These are phyloP conservation scores for Etheostoma perlongum DNA, from an alignment of 2,797 vertebrate species.

Conservation along the genomic window DNA sequence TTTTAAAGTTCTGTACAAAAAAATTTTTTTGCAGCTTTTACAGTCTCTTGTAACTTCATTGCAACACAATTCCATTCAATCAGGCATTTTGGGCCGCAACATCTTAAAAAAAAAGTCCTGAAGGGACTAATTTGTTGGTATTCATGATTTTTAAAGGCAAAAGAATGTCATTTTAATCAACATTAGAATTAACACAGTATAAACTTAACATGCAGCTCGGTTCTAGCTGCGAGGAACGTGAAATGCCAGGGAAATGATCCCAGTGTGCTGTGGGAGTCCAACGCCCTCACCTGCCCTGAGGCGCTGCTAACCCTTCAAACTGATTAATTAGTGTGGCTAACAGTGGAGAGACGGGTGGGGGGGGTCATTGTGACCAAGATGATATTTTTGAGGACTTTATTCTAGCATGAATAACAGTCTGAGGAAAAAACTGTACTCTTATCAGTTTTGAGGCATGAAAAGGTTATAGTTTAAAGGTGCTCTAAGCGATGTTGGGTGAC, in stretches of 20 bases:
- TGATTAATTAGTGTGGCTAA: constrained; percentile 13
- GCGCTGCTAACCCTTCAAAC: constrained; percentile 8
- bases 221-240: not conserved
- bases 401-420: not conserved
- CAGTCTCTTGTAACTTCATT: too few relatives aligned
- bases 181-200: too few relatives aligned
- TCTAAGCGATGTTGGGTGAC: too few relatives aligned
- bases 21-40: too few relatives aligned
- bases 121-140: too few relatives aligned
- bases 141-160: too few relatives aligned
- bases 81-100: too few relatives aligned
- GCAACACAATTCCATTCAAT: too few relatives aligned
- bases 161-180: too few relatives aligned
- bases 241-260: not conserved
- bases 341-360: constrained; percentile 4
- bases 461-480: not conserved
- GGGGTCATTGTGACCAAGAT: constrained; percentile 5
- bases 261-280: constrained; percentile 6
- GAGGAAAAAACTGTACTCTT: not conserved
- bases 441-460: not conserved
- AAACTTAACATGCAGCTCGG: too few relatives aligned
- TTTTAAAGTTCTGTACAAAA: too few relatives aligned
- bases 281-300: constrained; percentile 6
- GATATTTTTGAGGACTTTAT: constrained; percentile 3
- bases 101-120: too few relatives aligned